phyloP scores from a whole-genome alignment of 2,113 vertebrate species.

The Sisor rabdophorus region DNA sequence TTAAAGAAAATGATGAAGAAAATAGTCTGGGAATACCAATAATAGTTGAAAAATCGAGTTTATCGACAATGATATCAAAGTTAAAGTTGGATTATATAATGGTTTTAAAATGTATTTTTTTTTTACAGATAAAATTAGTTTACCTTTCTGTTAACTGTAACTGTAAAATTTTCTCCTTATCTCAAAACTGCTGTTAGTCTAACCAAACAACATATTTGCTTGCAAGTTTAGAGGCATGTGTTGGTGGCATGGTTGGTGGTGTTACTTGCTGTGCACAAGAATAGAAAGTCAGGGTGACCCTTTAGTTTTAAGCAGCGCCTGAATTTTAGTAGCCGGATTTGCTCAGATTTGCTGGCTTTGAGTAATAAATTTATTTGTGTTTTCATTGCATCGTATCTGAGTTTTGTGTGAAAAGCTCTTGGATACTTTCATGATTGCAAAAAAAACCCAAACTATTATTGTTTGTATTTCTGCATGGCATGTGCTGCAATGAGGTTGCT shows the following conservation, averaged over 20 bases:
- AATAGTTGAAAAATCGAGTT: no score
- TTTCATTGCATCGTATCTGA: constrained; percentile 30
- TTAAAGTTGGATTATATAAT: no score
- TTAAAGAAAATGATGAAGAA: constrained; percentile 7
- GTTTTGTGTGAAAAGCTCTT: constrained; percentile 24
- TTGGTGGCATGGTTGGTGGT: constrained; percentile 54
- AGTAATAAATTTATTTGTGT: constrained; percentile 50
- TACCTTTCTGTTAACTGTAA: not conserved
- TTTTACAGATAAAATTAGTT: not conserved
- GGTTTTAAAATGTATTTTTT: no score
- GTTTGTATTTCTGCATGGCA: constrained; percentile 71
- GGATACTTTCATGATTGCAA: constrained; percentile 61
- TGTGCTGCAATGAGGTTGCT: constrained; percentile 62
- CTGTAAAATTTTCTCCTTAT: no score
- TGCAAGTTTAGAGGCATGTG: constrained; percentile 56
- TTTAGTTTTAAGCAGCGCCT: constrained; percentile 58
- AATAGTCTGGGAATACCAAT: not conserved
- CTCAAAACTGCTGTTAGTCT: no score
- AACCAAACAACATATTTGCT: constrained; percentile 41
- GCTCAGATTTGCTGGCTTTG: constrained; percentile 48
- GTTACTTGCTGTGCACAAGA: constrained; percentile 8
- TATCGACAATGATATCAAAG: no score
- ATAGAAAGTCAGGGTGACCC: constrained; percentile 44
- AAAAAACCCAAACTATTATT: constrained; percentile 52
- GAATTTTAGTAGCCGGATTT: constrained; percentile 49